These are phyloP conservation scores for Pseudomyrmex flavicornis DNA, from an alignment of 1,140 invertebrate genomes.

Conservation along the genomic window DNA sequence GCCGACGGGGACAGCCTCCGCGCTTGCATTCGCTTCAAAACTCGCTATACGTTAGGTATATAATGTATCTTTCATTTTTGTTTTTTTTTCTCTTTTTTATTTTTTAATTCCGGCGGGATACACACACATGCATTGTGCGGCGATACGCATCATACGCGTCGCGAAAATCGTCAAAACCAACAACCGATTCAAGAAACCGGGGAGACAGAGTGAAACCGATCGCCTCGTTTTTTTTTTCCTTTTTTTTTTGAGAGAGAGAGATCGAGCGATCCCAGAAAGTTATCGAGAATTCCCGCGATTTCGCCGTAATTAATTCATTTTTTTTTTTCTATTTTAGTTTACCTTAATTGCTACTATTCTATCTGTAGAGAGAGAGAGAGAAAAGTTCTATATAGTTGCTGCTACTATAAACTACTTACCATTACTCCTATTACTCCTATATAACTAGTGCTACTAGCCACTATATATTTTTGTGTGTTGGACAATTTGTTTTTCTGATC, in stretches of 20 bases:
- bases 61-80: slow-evolving; percentile 58
- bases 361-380: slow-evolving; percentile 72
- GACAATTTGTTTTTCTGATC: slow-evolving; percentile 74
- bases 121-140: too few species aligned
- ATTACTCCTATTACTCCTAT: slow-evolving; percentile 74
- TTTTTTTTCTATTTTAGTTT: slow-evolving; percentile 80
- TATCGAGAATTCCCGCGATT: slow-evolving; percentile 63
- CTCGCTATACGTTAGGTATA: slow-evolving; percentile 72
- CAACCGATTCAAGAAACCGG: background rate
- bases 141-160: slow-evolving; percentile 6
- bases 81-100: slow-evolving; percentile 72
- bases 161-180: slow-evolving; percentile 7
- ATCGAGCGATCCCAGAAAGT: background rate
- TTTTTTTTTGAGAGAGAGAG: background rate
- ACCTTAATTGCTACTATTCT: slow-evolving; percentile 80
- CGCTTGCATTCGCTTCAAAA: slow-evolving; percentile 79
- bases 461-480: slow-evolving; percentile 81
- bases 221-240: too few species aligned
- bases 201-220: background rate
- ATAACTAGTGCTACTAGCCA: slow-evolving; percentile 73
- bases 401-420: slow-evolving; percentile 61
- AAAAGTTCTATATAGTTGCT: slow-evolving; percentile 78
- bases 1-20: slow-evolving; percentile 78
- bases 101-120: slow-evolving; percentile 63
- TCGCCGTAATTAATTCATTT: slow-evolving; percentile 78